Percentiles rank a stretch among this genome's conserved stretches.
Conservation (phyloP, 2,797 vertebrate species). For the Emys orbicularis region DNA sequence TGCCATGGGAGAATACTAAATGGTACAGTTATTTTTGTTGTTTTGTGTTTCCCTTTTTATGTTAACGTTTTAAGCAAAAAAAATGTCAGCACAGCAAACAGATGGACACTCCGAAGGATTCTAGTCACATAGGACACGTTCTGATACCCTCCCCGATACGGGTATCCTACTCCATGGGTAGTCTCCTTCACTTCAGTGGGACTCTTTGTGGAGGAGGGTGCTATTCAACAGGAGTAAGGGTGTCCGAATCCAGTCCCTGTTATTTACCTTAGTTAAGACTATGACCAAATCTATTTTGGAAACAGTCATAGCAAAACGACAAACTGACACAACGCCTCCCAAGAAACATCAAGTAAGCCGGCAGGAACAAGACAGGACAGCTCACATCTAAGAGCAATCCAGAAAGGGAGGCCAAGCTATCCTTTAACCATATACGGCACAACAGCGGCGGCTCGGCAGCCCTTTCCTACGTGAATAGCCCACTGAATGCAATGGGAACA, state of each 20-base stretch:
- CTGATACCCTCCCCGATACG: neutral
- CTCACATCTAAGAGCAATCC: neutral
- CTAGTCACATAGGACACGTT: neutral
- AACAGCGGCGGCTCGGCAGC: fast-evolving
- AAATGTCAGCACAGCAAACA: neutral
- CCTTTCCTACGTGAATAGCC: neutral
- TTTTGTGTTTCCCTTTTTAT: neutral
- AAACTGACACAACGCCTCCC: neutral
- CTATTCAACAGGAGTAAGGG: neutral
- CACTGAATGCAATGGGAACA: neutral
- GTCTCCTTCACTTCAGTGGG: neutral
- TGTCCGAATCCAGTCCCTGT: neutral
- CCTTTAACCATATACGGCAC: neutral
- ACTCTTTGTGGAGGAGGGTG: neutral
- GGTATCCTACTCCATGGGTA: neutral
- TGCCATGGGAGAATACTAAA: neutral
- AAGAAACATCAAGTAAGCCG: neutral
- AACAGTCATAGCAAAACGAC: neutral
- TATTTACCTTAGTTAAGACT: neutral
- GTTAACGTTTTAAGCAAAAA: neutral
- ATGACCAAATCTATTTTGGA: neutral
- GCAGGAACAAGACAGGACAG: neutral
- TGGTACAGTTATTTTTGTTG: neutral
- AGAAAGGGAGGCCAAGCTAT: neutral
- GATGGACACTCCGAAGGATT: neutral